Evolutionary conservation across 2,113 vertebrate species (phyloP).

Genomic region (Elaphurus davidianus): DNA sequence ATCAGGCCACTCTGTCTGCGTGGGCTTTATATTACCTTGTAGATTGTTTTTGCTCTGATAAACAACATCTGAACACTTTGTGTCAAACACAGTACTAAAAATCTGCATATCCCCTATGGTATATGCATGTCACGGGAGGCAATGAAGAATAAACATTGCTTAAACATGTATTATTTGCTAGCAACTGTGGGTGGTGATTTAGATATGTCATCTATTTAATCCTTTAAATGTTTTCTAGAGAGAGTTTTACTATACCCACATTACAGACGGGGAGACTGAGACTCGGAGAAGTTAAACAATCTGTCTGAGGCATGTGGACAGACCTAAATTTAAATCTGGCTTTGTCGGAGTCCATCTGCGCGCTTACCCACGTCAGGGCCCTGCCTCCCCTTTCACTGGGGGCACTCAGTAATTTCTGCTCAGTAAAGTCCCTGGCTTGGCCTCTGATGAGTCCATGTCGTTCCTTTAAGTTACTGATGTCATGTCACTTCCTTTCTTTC

Average conservation of each 20-base stretch:
- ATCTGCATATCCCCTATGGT: background rate
- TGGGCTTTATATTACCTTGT: background rate
- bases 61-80: background rate
- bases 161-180: background rate
- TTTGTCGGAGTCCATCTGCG: background rate
- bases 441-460: background rate
- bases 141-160: background rate
- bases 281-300: background rate
- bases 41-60: background rate
- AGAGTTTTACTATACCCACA: background rate
- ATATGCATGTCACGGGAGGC: background rate
- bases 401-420: background rate
- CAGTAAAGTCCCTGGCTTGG: background rate
- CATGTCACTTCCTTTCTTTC: no score
- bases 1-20: background rate
- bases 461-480: background rate
- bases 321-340: background rate
- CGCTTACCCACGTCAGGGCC: fast-evolving
- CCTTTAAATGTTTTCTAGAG: background rate
- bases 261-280: background rate
- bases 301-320: background rate
- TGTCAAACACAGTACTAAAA: background rate
- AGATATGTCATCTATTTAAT: background rate
- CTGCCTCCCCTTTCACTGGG: fast-evolving
- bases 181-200: background rate